Evolutionary conservation across 1,140 invertebrate species (phyloP).

Genomic region (Dolichoris vasculosae): DNA sequence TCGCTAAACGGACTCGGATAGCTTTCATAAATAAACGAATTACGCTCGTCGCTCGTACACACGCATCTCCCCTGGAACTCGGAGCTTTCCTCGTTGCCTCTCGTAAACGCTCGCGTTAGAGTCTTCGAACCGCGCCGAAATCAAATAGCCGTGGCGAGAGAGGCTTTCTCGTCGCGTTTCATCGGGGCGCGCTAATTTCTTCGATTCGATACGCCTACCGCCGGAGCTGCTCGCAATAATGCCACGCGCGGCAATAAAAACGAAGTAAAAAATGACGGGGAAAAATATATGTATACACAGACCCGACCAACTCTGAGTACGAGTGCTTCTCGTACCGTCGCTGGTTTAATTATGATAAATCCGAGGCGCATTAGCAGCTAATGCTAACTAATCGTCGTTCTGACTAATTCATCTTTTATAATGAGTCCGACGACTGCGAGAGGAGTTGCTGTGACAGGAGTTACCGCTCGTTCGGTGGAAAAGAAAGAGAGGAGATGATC

Average conservation of each 20-base stretch:
- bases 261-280: neutral
- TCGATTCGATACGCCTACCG: constrained; percentile 35
- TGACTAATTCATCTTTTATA: constrained; percentile 44
- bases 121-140: neutral
- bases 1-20: constrained; percentile 39
- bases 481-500: neutral
- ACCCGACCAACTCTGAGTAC: neutral
- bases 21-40: constrained; percentile 50
- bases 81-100: neutral
- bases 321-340: neutral
- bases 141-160: constrained; percentile 6
- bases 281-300: neutral
- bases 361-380: constrained; percentile 1
- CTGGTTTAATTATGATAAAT: constrained; percentile 50
- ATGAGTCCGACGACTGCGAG: neutral
- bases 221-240: neutral
- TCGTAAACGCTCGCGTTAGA: constrained; percentile 1
- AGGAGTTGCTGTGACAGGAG: neutral
- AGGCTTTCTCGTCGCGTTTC: neutral
- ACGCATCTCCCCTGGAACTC: neutral
- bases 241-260: constrained; percentile 21
- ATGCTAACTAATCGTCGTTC: constrained; percentile 42
- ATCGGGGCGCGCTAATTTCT: constrained; percentile 40
- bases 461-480: neutral
- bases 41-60: neutral